Conservation (phyloP, 2,888 invertebrate genomes). For the Marasmarcha lunaedactyla region DNA sequence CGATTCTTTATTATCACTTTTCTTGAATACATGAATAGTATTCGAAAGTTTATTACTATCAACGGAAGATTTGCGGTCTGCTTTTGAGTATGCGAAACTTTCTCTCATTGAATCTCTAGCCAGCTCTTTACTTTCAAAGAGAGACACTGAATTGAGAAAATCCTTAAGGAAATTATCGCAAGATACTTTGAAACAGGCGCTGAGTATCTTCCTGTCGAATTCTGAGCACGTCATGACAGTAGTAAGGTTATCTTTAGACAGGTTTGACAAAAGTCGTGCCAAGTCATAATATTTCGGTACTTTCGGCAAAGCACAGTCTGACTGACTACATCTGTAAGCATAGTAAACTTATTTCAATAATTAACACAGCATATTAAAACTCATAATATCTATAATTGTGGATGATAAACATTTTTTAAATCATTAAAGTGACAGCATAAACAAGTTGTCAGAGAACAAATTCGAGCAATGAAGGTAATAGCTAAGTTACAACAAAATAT, state of each 20-base stretch:
- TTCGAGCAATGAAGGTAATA: too few species aligned
- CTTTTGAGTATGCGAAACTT: slow-evolving; percentile 25
- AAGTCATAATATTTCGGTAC: slow-evolving; percentile 40
- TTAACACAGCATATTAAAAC: too few species aligned
- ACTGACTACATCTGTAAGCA: slow-evolving; percentile 53
- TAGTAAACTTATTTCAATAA: too few species aligned
- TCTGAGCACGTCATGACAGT: slow-evolving; percentile 56
- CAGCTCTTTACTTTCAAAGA: slow-evolving; percentile 41
- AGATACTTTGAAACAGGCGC: slow-evolving; percentile 58
- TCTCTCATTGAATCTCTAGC: slow-evolving; percentile 38
- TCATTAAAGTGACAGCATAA: too few species aligned
- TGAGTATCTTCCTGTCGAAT: slow-evolving; percentile 62
- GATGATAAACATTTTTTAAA: too few species aligned
- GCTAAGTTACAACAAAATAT: too few species aligned
- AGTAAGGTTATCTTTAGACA: slow-evolving; percentile 44
- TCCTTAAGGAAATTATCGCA: slow-evolving; percentile 57
- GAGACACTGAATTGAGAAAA: slow-evolving; percentile 37
- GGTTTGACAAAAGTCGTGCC: slow-evolving; percentile 36
- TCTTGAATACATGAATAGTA: slow-evolving; percentile 52
- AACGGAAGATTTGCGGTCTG: slow-evolving; percentile 45
- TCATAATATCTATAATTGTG: too few species aligned
- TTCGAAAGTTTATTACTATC: slow-evolving; percentile 56
- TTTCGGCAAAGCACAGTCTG: slow-evolving; percentile 31
- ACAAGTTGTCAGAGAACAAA: too few species aligned
- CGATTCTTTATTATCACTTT: slow-evolving; percentile 49